phyloP scores from a whole-genome alignment of 2,113 vertebrate species.

The Danionella cerebrum region DNA sequence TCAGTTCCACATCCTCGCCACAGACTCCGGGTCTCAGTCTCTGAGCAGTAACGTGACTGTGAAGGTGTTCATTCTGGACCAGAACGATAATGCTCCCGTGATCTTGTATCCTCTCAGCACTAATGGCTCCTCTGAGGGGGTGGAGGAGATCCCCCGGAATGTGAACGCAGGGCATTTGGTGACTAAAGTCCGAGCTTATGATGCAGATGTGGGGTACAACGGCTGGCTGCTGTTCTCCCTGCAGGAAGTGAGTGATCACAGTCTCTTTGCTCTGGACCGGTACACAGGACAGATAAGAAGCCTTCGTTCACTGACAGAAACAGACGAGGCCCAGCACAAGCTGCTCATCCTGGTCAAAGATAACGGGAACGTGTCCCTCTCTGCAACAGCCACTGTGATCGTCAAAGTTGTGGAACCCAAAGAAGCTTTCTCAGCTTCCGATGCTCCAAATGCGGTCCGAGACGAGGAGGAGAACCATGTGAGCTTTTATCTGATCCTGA shows the following conservation, averaged over 20 bases:
- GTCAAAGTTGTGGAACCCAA: conserved; percentile 32
- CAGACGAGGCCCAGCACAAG: background rate
- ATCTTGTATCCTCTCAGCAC: conserved; percentile 26
- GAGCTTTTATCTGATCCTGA: conserved; percentile 42
- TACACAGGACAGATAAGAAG: conserved; percentile 43
- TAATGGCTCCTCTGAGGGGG: conserved; percentile 31
- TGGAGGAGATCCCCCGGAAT: conserved; percentile 32
- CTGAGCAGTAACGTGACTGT: conserved; percentile 39
- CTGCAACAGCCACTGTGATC: conserved; percentile 30
- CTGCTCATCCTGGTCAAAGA: background rate
- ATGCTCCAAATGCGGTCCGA: background rate
- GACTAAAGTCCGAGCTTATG: conserved; percentile 28
- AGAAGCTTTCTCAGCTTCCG: conserved; percentile 31
- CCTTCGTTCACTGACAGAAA: conserved; percentile 4
- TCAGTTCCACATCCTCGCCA: conserved; percentile 38
- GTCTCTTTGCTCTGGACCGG: conserved; percentile 39
- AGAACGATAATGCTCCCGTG: conserved; percentile 44
- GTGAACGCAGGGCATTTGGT: conserved; percentile 36
- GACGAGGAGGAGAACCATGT: conserved; percentile 24
- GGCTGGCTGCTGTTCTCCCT: conserved; percentile 37
- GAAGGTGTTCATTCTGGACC: conserved; percentile 38
- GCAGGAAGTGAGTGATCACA: conserved; percentile 33
- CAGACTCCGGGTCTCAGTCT: conserved; percentile 29
- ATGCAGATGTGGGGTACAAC: conserved; percentile 42
- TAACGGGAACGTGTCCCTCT: conserved; percentile 33